Evolutionary conservation across 2,797 vertebrate genomes (phyloP), one percentile per base, ranked within the genome.

Genomic region (Characodon lateralis): DNA sequence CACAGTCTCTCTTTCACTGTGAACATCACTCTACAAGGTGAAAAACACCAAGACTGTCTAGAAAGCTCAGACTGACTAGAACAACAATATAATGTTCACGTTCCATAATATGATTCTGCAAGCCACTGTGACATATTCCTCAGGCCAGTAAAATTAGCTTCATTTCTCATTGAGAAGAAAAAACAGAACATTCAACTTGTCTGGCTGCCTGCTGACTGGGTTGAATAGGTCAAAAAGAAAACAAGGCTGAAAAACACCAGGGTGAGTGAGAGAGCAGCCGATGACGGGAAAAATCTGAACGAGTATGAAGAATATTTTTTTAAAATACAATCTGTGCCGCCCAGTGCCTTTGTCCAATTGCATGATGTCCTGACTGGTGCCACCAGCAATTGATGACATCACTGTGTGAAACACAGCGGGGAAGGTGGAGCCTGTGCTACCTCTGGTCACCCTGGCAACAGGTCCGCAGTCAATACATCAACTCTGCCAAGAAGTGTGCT

Each of bases 371-470:
- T 18, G 31, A 76, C 87, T 53, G 68, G 87, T n/a, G 75, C 87
- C 22, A 59, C 84, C 83, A 76, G 88, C 87, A 88, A 86, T 79
- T 70, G 79, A 91, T 95, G 94, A 94, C 93, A 94, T 95, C 93
- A 94, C 77, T 86, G 74, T 89, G 81, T 85, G 84, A 92, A 92
- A 88, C 88, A 18, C 88, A 65, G 83, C 72, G 14, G 90, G 88
- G 43, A 83, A 82, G 90, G 89, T 55, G 88, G 89, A 87, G 85
- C 79, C 78, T 86, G 69, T 72, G 71, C 84, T 90, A 75, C 83
- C 89, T 89, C 90, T 84, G 85, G 90, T 94, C 92, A 91, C 94
- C 91, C 73, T 94, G 89, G 93, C 92, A 94, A 94, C 93, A 93
- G 84, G 91, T 90, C 72, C 58, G 68, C 84, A 76, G 81, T 74